These are phyloP conservation scores for Arrhamphus sclerolepis DNA, from an alignment of 2,797 vertebrate species.

Conservation along the genomic window DNA sequence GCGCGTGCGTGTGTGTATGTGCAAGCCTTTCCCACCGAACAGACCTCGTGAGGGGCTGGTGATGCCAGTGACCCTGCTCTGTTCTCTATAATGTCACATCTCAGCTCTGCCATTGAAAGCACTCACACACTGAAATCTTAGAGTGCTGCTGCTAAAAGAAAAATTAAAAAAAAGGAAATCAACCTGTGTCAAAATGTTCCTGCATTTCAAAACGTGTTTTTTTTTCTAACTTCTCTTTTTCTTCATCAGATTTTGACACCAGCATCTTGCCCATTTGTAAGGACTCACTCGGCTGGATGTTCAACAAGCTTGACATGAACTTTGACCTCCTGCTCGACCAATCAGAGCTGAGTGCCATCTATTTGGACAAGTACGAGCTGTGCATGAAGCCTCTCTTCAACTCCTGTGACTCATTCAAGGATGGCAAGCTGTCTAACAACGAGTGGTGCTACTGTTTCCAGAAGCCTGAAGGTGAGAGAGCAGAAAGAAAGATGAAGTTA, in stretches of 20 bases:
- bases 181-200: too few species aligned
- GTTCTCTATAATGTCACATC: conserved; percentile 56
- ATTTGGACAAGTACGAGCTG: conserved; percentile 94
- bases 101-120: conserved; percentile 25
- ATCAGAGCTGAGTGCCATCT: conserved; percentile 94
- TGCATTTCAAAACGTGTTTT: too few species aligned
- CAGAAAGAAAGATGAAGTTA: too few species aligned
- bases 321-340: conserved; percentile 96
- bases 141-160: conserved; percentile 17
- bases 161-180: conserved; percentile 7
- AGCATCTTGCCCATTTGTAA: conserved; percentile 98
- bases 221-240: conserved; percentile 13
- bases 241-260: conserved; percentile 90
- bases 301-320: conserved; percentile 98
- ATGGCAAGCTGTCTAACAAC: conserved; percentile 97
- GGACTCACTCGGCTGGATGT: conserved; percentile 98
- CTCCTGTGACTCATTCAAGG: conserved; percentile 97
- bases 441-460: conserved; percentile 99
- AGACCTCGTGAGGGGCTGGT: conserved; percentile 34
- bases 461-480: conserved; percentile 78
- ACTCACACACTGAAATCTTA: conserved; percentile 10
- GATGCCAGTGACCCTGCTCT: conserved; percentile 54
- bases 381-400: conserved; percentile 97
- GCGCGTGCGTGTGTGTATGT: conserved; percentile 15
- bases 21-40: conserved; percentile 21